These are phyloP conservation scores for Epinephelus moara DNA, from an alignment of 2,113 vertebrate genomes.

Conservation along the genomic window DNA sequence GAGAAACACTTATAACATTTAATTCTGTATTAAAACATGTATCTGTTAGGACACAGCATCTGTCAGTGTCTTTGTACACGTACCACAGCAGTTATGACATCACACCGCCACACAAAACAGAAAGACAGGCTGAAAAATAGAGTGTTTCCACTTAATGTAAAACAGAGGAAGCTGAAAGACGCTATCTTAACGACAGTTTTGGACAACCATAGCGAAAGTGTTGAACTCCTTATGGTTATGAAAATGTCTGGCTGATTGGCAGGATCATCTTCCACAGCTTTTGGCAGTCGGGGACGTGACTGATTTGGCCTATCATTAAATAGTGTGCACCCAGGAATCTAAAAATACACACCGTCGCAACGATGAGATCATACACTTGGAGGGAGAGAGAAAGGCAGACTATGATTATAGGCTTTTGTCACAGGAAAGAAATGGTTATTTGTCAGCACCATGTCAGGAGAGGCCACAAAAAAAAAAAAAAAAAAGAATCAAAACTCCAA, in stretches of 20 bases:
- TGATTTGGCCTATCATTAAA: constrained; percentile 78
- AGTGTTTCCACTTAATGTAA: constrained; percentile 2
- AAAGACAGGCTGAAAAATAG: not conserved
- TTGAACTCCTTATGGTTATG: constrained; percentile 40
- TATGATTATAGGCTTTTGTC: constrained; percentile 83
- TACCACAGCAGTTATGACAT: not conserved
- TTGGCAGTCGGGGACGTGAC: constrained; percentile 52
- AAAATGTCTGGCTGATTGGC: constrained; percentile 57
- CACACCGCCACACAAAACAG: not conserved
- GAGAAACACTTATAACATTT: not conserved
- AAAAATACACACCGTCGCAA: constrained; percentile 74
- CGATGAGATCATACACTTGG: constrained; percentile 78
- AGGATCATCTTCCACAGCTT: constrained; percentile 62
- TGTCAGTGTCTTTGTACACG: not conserved
- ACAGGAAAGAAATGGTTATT: constrained; percentile 80
- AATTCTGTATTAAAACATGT: not conserved
- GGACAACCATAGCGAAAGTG: constrained; percentile 19
- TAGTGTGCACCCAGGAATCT: constrained; percentile 69
- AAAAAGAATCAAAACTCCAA: constrained; percentile 60
- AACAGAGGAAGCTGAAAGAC: constrained; percentile 12
- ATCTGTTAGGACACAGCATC: not conserved
- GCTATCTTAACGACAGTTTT: constrained; percentile 19
- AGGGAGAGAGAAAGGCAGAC: constrained; percentile 47
- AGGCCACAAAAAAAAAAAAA: constrained; percentile 48
- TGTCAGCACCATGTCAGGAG: constrained; percentile 80